phyloP scores from a whole-genome alignment of 2,113 vertebrate species.

The Trochalopteron elliotii region DNA sequence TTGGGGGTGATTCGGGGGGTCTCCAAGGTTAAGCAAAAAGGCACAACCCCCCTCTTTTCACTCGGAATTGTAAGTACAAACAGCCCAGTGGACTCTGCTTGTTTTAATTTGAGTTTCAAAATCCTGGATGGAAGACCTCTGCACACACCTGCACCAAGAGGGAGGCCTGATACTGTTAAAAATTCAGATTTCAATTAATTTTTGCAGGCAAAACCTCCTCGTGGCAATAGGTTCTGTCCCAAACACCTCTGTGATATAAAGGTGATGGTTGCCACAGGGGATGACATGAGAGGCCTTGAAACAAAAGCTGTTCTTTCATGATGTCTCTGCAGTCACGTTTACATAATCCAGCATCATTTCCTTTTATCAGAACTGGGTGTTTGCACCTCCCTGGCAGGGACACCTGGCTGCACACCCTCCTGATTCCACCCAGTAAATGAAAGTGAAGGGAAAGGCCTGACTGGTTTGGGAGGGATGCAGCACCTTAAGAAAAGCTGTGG shows the following conservation, averaged over 20 bases:
- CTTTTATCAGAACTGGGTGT: background rate
- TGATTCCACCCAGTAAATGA: background rate
- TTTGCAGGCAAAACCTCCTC: background rate
- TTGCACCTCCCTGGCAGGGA: background rate
- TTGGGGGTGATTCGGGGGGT: background rate
- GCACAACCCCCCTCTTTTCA: background rate
- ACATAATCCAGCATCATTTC: background rate
- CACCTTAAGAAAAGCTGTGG: background rate
- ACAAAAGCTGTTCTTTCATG: background rate
- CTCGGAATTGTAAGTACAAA: background rate
- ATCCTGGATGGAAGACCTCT: background rate
- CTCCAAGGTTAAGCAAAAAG: background rate
- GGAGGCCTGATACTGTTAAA: background rate
- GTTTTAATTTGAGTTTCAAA: background rate
- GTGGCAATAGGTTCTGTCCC: background rate
- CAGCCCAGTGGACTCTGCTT: background rate
- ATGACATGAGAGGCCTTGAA: background rate
- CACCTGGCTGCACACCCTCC: background rate
- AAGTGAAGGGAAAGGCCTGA: slow-evolving; percentile 1
- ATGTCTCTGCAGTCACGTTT: background rate
- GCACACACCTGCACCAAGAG: background rate
- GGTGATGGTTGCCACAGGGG: background rate
- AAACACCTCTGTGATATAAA: background rate
- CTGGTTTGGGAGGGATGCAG: background rate
- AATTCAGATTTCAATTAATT: background rate